Evolutionary conservation across 2,113 vertebrate species (phyloP).

Genomic region (Todiramphus saurophagus): DNA sequence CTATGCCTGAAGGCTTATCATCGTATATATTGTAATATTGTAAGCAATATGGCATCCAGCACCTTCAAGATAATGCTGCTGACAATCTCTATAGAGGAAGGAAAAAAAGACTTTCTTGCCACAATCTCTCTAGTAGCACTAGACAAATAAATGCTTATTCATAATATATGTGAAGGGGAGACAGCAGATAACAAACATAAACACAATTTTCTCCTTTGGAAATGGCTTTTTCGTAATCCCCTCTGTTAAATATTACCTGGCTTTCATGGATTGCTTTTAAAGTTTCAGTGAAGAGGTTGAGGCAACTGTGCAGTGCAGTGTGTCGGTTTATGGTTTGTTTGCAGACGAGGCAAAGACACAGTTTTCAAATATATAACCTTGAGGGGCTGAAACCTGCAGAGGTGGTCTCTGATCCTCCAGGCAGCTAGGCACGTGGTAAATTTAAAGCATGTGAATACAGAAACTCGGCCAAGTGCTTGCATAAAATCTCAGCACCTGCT

Average conservation of each 20-base stretch:
- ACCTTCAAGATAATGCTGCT: constrained; percentile 13
- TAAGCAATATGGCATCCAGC: background rate
- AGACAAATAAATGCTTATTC: constrained; percentile 30
- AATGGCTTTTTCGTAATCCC: constrained; percentile 33
- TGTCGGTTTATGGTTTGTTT: constrained; percentile 3
- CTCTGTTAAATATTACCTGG: constrained; percentile 5
- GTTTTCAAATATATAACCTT: constrained; percentile 46
- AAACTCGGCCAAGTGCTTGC: constrained; percentile 44
- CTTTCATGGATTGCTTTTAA: background rate
- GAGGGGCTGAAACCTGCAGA: constrained; percentile 36
- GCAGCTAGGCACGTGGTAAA: constrained; percentile 20
- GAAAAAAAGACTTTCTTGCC: background rate
- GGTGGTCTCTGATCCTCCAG: constrained; percentile 41
- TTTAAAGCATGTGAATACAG: constrained; percentile 17
- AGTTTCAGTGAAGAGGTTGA: constrained; percentile 8
- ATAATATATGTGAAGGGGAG: background rate
- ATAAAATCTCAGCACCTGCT: constrained; percentile 61
- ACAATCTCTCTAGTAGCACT: background rate
- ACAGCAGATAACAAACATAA: constrained; percentile 17
- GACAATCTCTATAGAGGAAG: background rate
- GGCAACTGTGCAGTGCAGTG: background rate
- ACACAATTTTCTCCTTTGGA: constrained; percentile 22
- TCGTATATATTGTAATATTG: background rate
- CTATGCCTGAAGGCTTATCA: background rate
- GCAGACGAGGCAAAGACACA: constrained; percentile 4